These are phyloP conservation scores for Rallus limicola DNA, from an alignment of 2,113 vertebrate species.

Conservation along the genomic window DNA sequence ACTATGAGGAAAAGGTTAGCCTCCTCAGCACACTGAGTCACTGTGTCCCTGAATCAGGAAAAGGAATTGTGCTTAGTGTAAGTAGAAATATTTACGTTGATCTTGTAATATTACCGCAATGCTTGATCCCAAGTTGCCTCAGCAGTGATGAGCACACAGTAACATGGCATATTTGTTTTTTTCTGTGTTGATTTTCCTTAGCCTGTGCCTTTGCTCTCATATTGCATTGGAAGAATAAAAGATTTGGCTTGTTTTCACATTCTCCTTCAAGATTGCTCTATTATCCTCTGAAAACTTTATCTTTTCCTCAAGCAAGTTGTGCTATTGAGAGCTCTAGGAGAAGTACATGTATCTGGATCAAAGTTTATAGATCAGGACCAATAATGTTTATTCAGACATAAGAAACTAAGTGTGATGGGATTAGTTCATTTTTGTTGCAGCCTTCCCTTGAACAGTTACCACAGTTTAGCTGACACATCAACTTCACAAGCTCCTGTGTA, in stretches of 20 bases:
- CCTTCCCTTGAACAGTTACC: background rate
- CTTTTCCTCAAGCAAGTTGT: background rate
- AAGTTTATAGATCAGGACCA: background rate
- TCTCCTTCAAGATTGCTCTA: background rate
- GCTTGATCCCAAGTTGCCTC: background rate
- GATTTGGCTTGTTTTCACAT: background rate
- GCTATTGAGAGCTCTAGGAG: background rate
- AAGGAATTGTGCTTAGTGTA: background rate
- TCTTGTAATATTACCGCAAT: background rate
- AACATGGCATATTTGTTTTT: background rate
- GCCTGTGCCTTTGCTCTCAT: background rate
- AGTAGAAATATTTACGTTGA: background rate
- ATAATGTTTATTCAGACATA: background rate
- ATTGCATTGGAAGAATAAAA: background rate
- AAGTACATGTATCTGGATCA: background rate
- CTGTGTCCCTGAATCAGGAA: background rate
- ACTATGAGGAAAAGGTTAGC: background rate
- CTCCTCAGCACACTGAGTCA: background rate
- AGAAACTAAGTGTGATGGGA: background rate
- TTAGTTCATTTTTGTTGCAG: background rate
- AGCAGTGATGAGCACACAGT: background rate
- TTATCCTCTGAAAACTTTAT: background rate
- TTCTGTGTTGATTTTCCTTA: background rate
- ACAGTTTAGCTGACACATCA: conserved; percentile 9
- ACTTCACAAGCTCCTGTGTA: background rate